Evolutionary conservation across 2,113 vertebrate species (phyloP).

Genomic region (Chaenogobius annularis): DNA sequence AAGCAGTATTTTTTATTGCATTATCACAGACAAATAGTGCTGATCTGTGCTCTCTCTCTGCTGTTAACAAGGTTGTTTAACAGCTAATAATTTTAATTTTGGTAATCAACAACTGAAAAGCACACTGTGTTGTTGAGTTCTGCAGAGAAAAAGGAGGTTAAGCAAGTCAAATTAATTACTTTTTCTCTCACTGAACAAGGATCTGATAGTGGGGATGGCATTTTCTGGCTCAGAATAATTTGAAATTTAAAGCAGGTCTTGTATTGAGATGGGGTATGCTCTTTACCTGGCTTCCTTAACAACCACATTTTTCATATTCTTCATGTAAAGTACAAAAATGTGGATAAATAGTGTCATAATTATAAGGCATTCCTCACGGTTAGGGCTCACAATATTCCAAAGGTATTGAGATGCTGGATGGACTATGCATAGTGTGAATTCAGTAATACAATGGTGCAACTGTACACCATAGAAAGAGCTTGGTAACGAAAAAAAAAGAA

Average conservation of each 20-base stretch:
- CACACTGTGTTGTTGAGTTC: not conserved
- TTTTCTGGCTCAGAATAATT: constrained; percentile 16
- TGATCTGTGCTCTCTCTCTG: constrained; percentile 64
- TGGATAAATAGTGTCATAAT: constrained; percentile 21
- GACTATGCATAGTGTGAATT: not conserved
- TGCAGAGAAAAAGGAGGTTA: constrained; percentile 7
- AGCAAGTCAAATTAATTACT: constrained; percentile 22
- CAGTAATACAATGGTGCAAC: not conserved
- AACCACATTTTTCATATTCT: constrained; percentile 13
- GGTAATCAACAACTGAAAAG: constrained; percentile 17
- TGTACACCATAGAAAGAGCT: not conserved
- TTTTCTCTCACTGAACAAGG: constrained; percentile 24
- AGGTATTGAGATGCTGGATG: not conserved
- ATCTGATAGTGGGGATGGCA: constrained; percentile 10
- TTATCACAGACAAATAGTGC: constrained; percentile 52
- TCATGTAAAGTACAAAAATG: constrained; percentile 15
- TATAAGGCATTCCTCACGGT: constrained; percentile 17
- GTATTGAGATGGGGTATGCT: constrained; percentile 10
- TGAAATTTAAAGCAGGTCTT: constrained; percentile 44
- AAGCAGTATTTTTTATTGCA: constrained; percentile 59
- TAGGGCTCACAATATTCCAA: not conserved
- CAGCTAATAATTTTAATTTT: constrained; percentile 12
- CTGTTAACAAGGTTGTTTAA: constrained; percentile 65
- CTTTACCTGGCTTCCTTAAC: constrained; percentile 12
- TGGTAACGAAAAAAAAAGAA: not conserved